Evolutionary conservation across 2,888 invertebrate genomes (phyloP).

Genomic region (Clistopyga incitator): DNA sequence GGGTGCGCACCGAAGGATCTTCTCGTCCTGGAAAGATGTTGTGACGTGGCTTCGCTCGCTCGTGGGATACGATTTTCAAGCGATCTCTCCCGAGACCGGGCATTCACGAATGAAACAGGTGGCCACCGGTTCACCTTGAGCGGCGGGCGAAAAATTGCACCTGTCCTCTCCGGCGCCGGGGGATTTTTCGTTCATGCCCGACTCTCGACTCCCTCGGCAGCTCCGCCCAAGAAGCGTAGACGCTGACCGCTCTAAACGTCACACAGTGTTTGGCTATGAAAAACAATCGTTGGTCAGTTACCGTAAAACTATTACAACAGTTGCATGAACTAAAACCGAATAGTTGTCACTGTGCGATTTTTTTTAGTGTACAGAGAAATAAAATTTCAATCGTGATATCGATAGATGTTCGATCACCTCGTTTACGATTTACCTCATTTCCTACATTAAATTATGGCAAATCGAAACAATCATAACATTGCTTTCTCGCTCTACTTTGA

Average conservation of each 20-base stretch:
- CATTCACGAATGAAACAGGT: constrained; percentile 72
- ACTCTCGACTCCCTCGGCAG: constrained; percentile 1
- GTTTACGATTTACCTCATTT: no score
- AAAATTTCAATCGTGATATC: no score
- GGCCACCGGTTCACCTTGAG: constrained; percentile 76
- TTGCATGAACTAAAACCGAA: no score
- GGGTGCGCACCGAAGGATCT: constrained; percentile 43
- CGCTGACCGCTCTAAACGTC: background rate
- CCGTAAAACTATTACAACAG: no score
- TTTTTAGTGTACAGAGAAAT: no score
- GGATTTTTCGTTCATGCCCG: constrained; percentile 61
- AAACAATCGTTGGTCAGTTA: background rate
- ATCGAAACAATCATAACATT: no score
- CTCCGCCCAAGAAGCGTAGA: background rate
- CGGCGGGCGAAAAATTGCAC: constrained; percentile 72
- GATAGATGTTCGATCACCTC: no score
- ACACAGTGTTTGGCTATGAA: constrained; percentile 3
- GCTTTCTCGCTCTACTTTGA: no score
- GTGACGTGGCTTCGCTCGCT: constrained; percentile 37
- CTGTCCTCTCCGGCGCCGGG: constrained; percentile 68
- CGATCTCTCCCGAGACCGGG: constrained; percentile 62
- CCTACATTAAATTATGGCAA: no score
- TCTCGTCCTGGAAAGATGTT: constrained; percentile 15
- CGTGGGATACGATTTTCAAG: constrained; percentile 68
- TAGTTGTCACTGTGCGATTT: no score